Evolutionary conservation across 2,797 vertebrate genomes (phyloP).

Genomic region (Anisognathus igniventris): DNA sequence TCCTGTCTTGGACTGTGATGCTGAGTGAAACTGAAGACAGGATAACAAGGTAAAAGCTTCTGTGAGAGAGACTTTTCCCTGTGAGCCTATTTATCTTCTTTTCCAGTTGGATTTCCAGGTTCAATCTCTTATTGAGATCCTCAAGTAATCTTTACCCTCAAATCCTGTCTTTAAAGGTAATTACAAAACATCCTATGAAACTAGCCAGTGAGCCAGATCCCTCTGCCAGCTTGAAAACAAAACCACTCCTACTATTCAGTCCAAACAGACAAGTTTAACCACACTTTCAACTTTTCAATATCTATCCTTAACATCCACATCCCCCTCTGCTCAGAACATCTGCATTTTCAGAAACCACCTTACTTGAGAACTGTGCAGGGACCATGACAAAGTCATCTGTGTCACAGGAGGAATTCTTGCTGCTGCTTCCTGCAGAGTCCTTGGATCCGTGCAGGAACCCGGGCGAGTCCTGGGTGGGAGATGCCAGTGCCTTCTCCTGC

Average conservation of each 20-base stretch:
- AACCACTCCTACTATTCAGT: not conserved
- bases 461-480: slow-evolving; percentile 81
- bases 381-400: slow-evolving; percentile 94
- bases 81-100: not conserved
- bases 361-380: slow-evolving; percentile 86
- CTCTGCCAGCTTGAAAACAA: not conserved
- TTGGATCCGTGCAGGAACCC: slow-evolving; percentile 79
- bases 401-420: slow-evolving; percentile 87
- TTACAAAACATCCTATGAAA: not conserved
- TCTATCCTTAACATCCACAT: not conserved
- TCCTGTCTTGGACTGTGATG: not conserved
- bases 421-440: slow-evolving; percentile 85
- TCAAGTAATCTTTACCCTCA: not conserved
- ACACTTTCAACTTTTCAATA: not conserved
- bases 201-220: not conserved
- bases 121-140: not conserved
- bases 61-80: not conserved
- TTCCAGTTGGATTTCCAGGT: not conserved
- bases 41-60: not conserved
- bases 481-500: slow-evolving; percentile 75
- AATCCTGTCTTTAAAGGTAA: not conserved
- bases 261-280: not conserved
- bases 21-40: not conserved
- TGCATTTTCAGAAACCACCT: not conserved
- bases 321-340: not conserved